Percentiles rank a stretch among this genome's conserved stretches.
Conservation (phyloP, 1,140 invertebrate genomes). For the Cydia splendana region DNA sequence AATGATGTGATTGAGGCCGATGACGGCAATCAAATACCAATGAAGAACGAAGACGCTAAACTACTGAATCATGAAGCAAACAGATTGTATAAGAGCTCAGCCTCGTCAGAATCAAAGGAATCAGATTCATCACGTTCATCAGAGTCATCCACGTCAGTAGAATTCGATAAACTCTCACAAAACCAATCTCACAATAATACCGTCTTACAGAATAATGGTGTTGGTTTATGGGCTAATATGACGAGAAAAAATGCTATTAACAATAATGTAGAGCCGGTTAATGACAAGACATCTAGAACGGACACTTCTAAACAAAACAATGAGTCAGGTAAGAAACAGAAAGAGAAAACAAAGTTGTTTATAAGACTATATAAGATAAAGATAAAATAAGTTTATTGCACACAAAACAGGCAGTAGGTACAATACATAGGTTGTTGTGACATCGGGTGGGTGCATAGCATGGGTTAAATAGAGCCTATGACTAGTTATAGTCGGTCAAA, state of each 20-base stretch:
- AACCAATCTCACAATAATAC: neutral
- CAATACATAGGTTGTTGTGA: no score
- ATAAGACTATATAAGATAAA: no score
- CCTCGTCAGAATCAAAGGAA: neutral
- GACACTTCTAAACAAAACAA: neutral
- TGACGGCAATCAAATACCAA: slow-evolving; percentile 29
- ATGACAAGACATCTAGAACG: neutral
- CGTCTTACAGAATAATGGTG: neutral
- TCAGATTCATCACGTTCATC: neutral
- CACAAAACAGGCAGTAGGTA: no score
- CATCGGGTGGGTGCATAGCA: no score
- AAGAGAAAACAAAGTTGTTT: neutral
- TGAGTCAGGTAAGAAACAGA: neutral
- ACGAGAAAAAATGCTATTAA: neutral
- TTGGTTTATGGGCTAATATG: neutral
- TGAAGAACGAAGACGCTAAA: neutral
- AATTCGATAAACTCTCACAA: neutral
- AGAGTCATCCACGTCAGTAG: neutral
- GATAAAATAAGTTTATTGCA: no score
- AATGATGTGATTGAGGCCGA: slow-evolving; percentile 27
- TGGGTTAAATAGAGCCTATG: no score
- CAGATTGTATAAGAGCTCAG: neutral
- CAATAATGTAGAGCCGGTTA: neutral
- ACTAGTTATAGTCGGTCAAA: no score
- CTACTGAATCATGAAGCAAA: neutral